Conservation (phyloP, 2,113 vertebrate genomes). For the Heterocephalus glaber region DNA sequence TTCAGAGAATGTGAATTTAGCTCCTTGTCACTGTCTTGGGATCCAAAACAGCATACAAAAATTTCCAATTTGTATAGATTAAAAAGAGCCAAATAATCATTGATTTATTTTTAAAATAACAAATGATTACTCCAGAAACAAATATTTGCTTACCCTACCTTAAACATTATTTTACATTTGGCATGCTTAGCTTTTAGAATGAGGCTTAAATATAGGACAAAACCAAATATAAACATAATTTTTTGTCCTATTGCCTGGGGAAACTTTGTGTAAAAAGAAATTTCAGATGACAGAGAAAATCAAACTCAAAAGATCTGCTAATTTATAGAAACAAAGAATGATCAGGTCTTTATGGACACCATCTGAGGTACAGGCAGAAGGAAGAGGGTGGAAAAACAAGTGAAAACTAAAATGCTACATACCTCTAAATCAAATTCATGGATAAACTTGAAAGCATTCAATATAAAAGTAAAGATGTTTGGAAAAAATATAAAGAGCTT, state of each 20-base stretch:
- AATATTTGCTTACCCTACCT: background rate
- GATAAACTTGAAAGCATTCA: conserved; percentile 40
- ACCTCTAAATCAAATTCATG: background rate
- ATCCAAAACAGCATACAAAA: conserved; percentile 19
- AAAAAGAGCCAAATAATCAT: background rate
- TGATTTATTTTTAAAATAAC: conserved; percentile 38
- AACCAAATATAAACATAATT: conserved; percentile 51
- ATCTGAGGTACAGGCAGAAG: background rate
- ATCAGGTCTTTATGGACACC: background rate
- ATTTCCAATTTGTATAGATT: conserved; percentile 29
- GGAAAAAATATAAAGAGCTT: background rate
- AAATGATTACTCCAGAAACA: background rate
- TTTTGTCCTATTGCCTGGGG: background rate
- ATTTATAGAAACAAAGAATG: conserved; percentile 40
- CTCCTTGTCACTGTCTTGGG: background rate
- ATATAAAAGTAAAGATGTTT: background rate
- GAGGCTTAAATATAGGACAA: background rate
- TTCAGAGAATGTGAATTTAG: conserved; percentile 36
- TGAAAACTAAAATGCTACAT: background rate
- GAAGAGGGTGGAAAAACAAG: background rate
- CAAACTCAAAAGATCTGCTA: background rate
- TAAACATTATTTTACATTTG: conserved; percentile 28
- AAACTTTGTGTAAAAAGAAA: conserved; percentile 45
- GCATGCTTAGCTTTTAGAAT: background rate
- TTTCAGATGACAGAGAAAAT: background rate